phyloP scores from a whole-genome alignment of 2,797 vertebrate genomes.

The Cossypha dichroa region DNA sequence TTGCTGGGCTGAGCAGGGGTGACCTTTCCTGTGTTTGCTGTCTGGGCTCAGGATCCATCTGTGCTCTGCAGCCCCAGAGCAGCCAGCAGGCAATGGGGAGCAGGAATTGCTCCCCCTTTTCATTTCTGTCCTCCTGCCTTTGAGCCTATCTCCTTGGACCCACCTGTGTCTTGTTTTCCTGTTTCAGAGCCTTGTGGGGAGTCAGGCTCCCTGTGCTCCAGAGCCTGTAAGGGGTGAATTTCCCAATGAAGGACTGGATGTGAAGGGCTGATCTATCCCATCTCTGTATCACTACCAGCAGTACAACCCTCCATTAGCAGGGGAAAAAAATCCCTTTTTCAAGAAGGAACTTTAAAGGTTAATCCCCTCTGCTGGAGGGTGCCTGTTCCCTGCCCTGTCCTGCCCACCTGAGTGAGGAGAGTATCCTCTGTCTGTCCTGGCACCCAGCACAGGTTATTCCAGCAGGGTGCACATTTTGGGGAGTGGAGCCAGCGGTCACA shows the following conservation, averaged over 20 bases:
- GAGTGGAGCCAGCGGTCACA: fast-evolving
- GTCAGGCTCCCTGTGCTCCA: fast-evolving
- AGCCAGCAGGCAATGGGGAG: fast-evolving
- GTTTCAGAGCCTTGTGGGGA: fast-evolving
- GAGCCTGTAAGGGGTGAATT: fast-evolving
- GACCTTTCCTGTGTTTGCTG: conserved; percentile 53
- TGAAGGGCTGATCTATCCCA: neutral
- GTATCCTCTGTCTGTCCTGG: neutral
- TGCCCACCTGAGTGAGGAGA: neutral
- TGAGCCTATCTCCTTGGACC: neutral
- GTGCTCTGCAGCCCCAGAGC: neutral
- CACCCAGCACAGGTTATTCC: neutral
- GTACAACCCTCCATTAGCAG: neutral
- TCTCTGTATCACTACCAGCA: neutral
- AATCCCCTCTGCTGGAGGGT: neutral
- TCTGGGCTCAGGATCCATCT: neutral
- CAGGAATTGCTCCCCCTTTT: neutral
- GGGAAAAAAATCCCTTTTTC: neutral
- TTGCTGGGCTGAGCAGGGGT: neutral
- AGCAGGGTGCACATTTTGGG: fast-evolving
- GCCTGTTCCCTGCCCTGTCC: neutral
- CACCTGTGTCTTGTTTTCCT: fast-evolving
- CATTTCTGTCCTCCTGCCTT: neutral
- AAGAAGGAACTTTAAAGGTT: neutral
- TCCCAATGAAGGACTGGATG: neutral